Base-by-base conservation (phyloP, 1,140 invertebrate species). In the Drosophila elegans region DNA sequence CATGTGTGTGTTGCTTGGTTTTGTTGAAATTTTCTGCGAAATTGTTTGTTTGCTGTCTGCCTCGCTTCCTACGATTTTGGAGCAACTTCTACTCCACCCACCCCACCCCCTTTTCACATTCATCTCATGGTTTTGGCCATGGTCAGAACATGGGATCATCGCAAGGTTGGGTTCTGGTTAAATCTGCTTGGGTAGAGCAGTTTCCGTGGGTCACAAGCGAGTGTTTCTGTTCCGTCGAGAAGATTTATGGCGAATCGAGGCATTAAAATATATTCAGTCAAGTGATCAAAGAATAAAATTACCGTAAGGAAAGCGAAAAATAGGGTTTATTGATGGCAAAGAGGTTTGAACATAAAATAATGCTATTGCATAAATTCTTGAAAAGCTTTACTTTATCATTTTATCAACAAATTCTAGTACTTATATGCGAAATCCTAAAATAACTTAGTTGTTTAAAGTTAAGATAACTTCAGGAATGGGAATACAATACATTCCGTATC, bases 1-100 rank as follows among this genome's bases (percentile, higher is more conserved):
- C 76, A 64, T 69, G 45, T 48, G 44, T 13, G 25, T 25, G 27
- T 60, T 6, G n/a, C 6, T 38, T 10, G 45, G 49, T 69, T 69
- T 36, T 36, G 36, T 42, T 73, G 48, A 57, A 72, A 41, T 67
- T 74, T 83, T 79, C 71, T 84, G 71, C 77, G 64, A 81, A 78
- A 46, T 67, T 67, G 69, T 59, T 54, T 32, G 61, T 59, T 54
- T 32, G 61, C 54, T 66, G 77, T 80, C 77, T 80, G 80, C 34
- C 25, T 73, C 32, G 54, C 39, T 71, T 46, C 32, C 63, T 85
- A 74, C 74, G 46, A 74, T 64, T 74, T 62, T 36, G 11, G 32
- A 51, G 36, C 32, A 38, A 27, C 34, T 57, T 29, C 29, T 11
- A 3, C 38, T 12, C 11, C 41, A 13, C 6, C 38, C n/a, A 39